Percentiles rank a stretch among this genome's conserved stretches.
These are phyloP conservation scores for Drosophila micromelanica DNA, from an alignment of 1,140 invertebrate genomes.

Conservation along the genomic window DNA sequence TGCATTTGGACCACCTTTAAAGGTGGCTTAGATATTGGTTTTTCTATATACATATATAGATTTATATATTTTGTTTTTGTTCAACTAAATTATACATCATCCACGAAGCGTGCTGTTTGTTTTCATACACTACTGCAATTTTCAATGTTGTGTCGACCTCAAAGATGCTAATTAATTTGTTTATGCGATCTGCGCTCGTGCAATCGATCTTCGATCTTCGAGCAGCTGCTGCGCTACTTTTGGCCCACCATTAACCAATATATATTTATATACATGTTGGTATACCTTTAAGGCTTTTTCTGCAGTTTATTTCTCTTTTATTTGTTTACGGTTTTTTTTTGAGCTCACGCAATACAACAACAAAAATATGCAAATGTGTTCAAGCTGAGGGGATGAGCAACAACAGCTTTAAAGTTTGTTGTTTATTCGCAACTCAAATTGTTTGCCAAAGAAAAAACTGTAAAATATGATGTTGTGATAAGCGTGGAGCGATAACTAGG, in stretches of 20 bases:
- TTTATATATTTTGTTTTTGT: conserved; percentile 11
- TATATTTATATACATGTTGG: conserved; percentile 1
- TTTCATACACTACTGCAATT: conserved; percentile 56
- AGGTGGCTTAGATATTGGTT: conserved; percentile 20
- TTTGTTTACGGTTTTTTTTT: conserved; percentile 41
- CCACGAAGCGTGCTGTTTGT: conserved; percentile 41
- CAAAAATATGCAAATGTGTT: conserved; percentile 50
- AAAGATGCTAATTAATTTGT: conserved; percentile 78
- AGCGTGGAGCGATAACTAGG: conserved; percentile 20
- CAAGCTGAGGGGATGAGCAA: conserved; percentile 21
- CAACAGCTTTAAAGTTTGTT: conserved; percentile 37
- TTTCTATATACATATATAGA: not conserved
- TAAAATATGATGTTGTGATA: conserved; percentile 23
- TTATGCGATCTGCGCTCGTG: conserved; percentile 57
- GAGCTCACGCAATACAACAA: conserved; percentile 51
- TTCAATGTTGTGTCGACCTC: conserved; percentile 40
- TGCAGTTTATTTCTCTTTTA: conserved; percentile 18
- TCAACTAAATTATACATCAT: conserved; percentile 29
- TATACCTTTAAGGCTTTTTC: conserved; percentile 41
- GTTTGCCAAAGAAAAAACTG: conserved; percentile 22
- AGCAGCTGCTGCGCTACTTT: conserved; percentile 56
- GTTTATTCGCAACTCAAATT: conserved; percentile 28
- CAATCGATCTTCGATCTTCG: conserved; percentile 34
- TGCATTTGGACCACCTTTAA: conserved; percentile 4
- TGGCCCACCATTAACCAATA: conserved; percentile 25